Base-by-base conservation (phyloP, 2,888 invertebrate species). In the Scaeva pyrastri region DNA sequence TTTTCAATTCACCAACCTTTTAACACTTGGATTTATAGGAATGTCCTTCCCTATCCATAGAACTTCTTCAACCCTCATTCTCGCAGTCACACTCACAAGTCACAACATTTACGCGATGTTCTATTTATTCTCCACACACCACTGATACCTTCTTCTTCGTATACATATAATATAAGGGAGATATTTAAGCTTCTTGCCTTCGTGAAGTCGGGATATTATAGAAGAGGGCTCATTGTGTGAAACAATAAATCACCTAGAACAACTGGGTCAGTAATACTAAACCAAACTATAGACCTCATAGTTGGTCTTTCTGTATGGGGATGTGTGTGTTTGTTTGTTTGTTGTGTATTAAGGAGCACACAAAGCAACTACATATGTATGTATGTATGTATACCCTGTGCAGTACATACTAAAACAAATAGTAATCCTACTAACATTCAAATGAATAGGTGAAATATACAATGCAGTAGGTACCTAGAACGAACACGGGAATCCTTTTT, bases 141-240 rank as follows among this genome's bases (percentile, higher is more conserved):
- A 39, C 50, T 56, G 14, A n/a, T 68, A 77, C 81, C 70, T 60
- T 48, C 43, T 12, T 45, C 31, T 12, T 45, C n/a, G n/a, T n/a
- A n/a, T n/a, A n/a, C n/a, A n/a, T 1, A 31, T 31, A 43, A 14
- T 45, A 7, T n/a, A 43, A 16, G 10, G 41, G 60, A 31, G 68
- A 77, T 81, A 72, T 81, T 77, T 81, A 64, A 86, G 72, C 76
- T 81, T 81, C 77, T 70, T 85, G 71, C 75, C 71, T 84, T 77
- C 58, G 60, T 76, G 77, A n/a, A n/a, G n/a, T n/a, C n/a, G n/a
- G n/a, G n/a, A 66, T 64, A 36, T 66, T 48, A 48, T 2, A 43
- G 23, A 66, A 48, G 48, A 52, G 43, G 39, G 72, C 79, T 83
- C 68, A 87, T 84, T 84, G 87, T 87, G 90, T 89, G 72, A 77